phyloP scores from a whole-genome alignment of 2,888 invertebrate genomes.

The Meteorus colon region DNA sequence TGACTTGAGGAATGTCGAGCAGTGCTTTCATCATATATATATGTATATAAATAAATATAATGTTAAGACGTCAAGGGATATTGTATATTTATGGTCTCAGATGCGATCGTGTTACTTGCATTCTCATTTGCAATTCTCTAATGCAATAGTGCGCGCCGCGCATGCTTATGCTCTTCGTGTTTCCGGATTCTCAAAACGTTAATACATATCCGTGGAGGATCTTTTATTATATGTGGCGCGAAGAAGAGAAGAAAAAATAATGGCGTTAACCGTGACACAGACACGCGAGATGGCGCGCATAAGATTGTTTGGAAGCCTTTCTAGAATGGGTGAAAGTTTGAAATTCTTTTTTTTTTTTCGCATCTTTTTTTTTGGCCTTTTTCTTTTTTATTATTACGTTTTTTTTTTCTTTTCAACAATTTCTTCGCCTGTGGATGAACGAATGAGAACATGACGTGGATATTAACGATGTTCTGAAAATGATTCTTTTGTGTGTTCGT shows the following conservation, averaged over 20 bases:
- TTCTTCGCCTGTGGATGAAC: conserved; percentile 2
- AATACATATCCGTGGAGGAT: not conserved
- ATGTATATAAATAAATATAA: not conserved
- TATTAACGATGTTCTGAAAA: conserved; percentile 31
- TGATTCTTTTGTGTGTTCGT: conserved; percentile 1
- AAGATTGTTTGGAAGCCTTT: conserved; percentile 38
- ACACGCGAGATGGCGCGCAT: conserved; percentile 39
- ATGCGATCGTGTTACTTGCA: conserved; percentile 9
- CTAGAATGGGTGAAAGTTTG: conserved; percentile 42
- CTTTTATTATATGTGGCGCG: conserved; percentile 12
- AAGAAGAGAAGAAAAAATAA: conserved; percentile 31
- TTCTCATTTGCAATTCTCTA: not conserved
- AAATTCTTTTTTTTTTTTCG: conserved; percentile 16
- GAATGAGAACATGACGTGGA: conserved; percentile 28
- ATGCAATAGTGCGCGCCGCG: not conserved
- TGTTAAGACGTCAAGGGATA: not conserved
- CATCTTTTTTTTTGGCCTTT: not conserved
- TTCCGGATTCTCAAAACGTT: not conserved
- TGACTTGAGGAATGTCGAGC: not conserved
- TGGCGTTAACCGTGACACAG: conserved; percentile 32
- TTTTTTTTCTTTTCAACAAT: not conserved
- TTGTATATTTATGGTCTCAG: not conserved
- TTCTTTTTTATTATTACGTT: conserved; percentile 6
- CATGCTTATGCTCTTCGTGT: not conserved
- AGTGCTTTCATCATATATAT: not conserved